Evolutionary conservation across 2,888 invertebrate species (phyloP), one percentile per base, ranked within the genome.

Genomic region (Caenorhabditis zanzibari): DNA sequence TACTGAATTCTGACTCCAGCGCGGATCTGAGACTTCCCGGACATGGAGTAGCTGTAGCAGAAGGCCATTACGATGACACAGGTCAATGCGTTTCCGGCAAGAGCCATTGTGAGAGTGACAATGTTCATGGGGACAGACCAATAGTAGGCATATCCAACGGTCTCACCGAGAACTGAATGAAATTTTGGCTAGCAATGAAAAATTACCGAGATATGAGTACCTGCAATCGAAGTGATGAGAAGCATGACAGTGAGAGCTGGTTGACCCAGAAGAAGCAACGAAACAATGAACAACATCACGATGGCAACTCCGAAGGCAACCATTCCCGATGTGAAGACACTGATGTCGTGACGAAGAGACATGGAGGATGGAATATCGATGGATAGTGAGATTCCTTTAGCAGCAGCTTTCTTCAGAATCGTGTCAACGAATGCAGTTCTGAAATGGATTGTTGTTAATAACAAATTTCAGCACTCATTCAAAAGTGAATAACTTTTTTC

Each of bases 281-380:
- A 85, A 41, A 88, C 72, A 44, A 86, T 28, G 76, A 86, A 81
- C 7, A 87, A 56, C 41, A 84, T 61, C 38, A 81, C 76, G 22
- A 89, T 79, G 19, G 86, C 71, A 10, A 88, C 66, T 32, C 84
- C 76, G 64, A 89, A 86, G 0, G 88, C 86, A n/a, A 84, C 73
- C 24, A 90, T 82, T 24, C 86, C 85, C 14, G 85, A 77, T n/a
- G 71, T 71, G 68, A 64, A 54, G 0, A 90, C 88, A 56, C 87
- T 80, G 26, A 92, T 80, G 68, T 92, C 92, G 76, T 92, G 92
- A 47, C 85, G 86, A 24, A 92, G 84, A 9, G 90, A 87, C 85
- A 92, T 90, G 16, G 89, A 76, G 58, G 88, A 85, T 5, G 92
- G 92, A 12, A 91, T 85, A 19, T 84, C 79, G 28, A 92, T 77